phyloP scores from a whole-genome alignment of 64 coral and sea anemone species.

The Stylophora pistillata region DNA sequence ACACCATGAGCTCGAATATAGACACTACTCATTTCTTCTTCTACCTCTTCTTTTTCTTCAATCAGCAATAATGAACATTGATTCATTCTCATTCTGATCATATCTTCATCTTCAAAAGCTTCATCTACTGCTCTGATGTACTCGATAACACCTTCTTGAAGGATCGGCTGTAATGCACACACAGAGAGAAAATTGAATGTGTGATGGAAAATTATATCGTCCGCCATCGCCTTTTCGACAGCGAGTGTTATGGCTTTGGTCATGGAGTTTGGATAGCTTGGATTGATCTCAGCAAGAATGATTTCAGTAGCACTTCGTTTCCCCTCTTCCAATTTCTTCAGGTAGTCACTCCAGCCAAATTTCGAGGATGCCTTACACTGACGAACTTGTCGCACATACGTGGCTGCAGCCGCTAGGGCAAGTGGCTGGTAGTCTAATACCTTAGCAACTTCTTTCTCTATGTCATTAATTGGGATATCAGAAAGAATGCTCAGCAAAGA shows the following conservation, averaged over 20 bases:
- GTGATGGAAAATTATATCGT: constrained; percentile 6
- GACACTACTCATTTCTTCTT: too few relatives aligned
- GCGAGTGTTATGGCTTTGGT: not conserved
- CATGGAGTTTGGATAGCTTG: constrained; percentile 17
- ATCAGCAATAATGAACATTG: too few relatives aligned
- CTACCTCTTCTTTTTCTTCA: too few relatives aligned
- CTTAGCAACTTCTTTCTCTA: not conserved
- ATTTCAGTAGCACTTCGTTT: not conserved
- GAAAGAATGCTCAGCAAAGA: not conserved
- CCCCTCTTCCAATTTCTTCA: not conserved
- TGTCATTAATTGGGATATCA: not conserved
- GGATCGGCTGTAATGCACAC: constrained; percentile 11
- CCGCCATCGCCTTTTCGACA: not conserved
- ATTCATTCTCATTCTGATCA: too few relatives aligned
- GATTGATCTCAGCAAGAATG: not conserved
- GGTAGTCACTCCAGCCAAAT: constrained; percentile 14
- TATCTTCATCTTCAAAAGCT: too few relatives aligned
- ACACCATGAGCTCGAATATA: too few relatives aligned
- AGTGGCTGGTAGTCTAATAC: constrained; percentile 5
- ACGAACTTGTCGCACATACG: not conserved
- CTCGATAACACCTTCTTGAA: not conserved
- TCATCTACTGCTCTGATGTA: too few relatives aligned
- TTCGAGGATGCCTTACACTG: not conserved
- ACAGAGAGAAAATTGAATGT: constrained; percentile 14
- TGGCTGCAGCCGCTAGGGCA: constrained; percentile 12